Evolutionary conservation across 2,797 vertebrate species (phyloP).

Genomic region (Platyrinchus mystaceus): DNA sequence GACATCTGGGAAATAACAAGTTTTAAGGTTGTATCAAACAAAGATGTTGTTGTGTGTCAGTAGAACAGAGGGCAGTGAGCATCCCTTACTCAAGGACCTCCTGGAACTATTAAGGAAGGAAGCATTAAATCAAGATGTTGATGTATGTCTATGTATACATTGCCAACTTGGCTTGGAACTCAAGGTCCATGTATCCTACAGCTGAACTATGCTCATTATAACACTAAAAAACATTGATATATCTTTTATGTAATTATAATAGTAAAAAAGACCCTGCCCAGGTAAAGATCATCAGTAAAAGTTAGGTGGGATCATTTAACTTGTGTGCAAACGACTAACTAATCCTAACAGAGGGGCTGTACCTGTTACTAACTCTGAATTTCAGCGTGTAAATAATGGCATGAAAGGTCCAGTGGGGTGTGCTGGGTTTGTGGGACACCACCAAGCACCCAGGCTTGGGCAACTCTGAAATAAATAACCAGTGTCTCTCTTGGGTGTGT

Average conservation of each 20-base stretch:
- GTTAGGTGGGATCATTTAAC: neutral
- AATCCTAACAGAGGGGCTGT: neutral
- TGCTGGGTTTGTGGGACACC: neutral
- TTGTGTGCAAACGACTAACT: rapidly evolving
- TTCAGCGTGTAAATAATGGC: neutral
- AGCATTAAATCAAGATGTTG: neutral
- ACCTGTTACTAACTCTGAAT: neutral
- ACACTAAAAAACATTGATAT: neutral
- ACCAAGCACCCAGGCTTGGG: neutral
- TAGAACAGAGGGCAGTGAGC: neutral
- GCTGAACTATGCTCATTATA: neutral
- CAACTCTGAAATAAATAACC: neutral
- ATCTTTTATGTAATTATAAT: neutral
- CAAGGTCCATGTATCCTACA: neutral
- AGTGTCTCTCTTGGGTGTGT: neutral
- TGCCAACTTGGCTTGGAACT: neutral
- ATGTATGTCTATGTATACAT: neutral
- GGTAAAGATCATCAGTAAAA: rapidly evolving
- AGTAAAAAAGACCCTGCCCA: neutral
- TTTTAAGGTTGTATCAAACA: neutral
- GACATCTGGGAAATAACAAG: neutral
- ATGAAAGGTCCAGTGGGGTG: neutral
- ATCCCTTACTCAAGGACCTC: neutral
- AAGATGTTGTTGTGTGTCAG: neutral
- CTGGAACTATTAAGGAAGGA: neutral